Evolutionary conservation across 2,888 invertebrate species (phyloP).

Genomic region (Melieria crassipennis): DNA sequence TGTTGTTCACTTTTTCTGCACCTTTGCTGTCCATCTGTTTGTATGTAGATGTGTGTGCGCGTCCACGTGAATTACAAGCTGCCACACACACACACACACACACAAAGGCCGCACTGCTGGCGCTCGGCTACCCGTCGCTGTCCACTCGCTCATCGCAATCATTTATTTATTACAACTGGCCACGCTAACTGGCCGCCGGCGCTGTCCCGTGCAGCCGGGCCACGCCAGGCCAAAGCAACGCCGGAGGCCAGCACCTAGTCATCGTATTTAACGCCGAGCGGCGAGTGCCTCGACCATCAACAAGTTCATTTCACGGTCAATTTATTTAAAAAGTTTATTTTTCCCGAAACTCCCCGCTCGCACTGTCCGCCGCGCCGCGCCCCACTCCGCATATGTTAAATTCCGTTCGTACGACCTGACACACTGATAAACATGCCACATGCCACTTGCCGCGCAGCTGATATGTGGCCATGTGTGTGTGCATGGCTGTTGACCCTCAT

Average conservation of each 20-base stretch:
- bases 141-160: neutral
- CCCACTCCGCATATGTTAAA: too few relatives aligned
- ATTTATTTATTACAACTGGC: constrained; percentile 25
- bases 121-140: too few relatives aligned
- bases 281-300: constrained; percentile 36
- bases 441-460: too few relatives aligned
- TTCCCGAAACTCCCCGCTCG: neutral
- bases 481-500: neutral
- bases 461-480: neutral
- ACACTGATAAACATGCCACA: too few relatives aligned
- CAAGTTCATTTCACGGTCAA: constrained; percentile 47
- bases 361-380: too few relatives aligned
- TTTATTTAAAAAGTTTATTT: constrained; percentile 39
- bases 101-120: too few relatives aligned
- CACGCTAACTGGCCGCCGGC: constrained; percentile 21
- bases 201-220: neutral
- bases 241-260: neutral
- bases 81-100: too few relatives aligned
- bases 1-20: too few relatives aligned
- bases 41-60: too few relatives aligned
- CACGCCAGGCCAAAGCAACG: neutral
- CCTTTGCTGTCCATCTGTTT: too few relatives aligned
- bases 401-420: too few relatives aligned
- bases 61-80: too few relatives aligned
- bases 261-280: neutral